Evolutionary conservation across 2,113 vertebrate genomes (phyloP), one percentile per base, ranked within the genome.

Genomic region (Plecturocebus donacophilus): DNA sequence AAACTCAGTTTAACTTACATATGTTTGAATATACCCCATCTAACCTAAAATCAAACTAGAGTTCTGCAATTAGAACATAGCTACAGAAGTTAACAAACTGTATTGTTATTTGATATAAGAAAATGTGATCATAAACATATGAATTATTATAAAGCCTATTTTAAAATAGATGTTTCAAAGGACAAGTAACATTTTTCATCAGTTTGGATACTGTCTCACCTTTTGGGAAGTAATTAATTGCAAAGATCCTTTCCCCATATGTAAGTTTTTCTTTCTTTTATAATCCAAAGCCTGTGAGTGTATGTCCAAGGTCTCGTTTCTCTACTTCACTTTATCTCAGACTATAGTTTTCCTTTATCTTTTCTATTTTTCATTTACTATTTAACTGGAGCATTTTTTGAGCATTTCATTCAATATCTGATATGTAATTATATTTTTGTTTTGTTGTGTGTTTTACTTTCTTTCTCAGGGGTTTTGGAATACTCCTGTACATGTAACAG

Each of bases 131-230:
- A 58, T 61, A 14, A 11, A 21, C 56, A 56, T 73, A 42, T 52
- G 23, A 27, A 93, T 73, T 81, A 56, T 19, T 86, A 61, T 66
- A 76, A 95, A 87, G n/a, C 11, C 35, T 75, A 47, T 61, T 91
- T 87, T 49, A 66, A 95, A 79, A 73, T 75, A 49, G 30, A 90
- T 80, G 32, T 73, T 89, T 96, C 64, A 85, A 83, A 95, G 64
- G 54, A 56, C 93, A 81, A 87, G 42, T 61, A 61, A 58, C 12
- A 32, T 89, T 89, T 96, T 61, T 49, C 81, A 70, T 75, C 3
- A 70, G 35, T 87, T 76, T 76, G 80, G n/a, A 75, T 80, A 61
- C 27, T 56, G 66, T 49, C 38, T 79, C 27, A 64, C 30, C 25
- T 90, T 92, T 85, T 61, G 11, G 27, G 89, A 92, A 68, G 2